Conservation (phyloP, 2,888 invertebrate genomes). For the Erebia ligea region DNA sequence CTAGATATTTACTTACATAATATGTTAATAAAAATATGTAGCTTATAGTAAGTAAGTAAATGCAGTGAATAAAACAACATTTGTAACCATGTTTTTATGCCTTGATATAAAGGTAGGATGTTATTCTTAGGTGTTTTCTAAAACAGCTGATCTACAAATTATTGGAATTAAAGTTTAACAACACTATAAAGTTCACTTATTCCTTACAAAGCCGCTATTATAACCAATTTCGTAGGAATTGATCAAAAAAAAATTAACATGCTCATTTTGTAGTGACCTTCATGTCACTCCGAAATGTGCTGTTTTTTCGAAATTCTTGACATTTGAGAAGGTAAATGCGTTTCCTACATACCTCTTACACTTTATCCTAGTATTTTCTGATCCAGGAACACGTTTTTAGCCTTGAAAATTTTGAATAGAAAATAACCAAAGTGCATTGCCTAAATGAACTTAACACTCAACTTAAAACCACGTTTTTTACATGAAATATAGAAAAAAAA, state of each 20-base stretch:
- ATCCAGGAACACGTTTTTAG: conserved; percentile 55
- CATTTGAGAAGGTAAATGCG: conserved; percentile 8
- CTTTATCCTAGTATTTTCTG: conserved; percentile 62
- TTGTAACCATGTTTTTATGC: neutral
- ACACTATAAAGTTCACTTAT: neutral
- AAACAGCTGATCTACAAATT: neutral
- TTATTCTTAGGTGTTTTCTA: neutral
- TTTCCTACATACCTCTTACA: conserved; percentile 71
- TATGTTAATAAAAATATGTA: too few species aligned
- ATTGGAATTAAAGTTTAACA: neutral
- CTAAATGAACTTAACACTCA: conserved; percentile 57
- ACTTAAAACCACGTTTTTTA: conserved; percentile 43
- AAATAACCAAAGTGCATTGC: conserved; percentile 65
- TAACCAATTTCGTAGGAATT: neutral
- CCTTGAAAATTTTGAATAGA: conserved; percentile 54
- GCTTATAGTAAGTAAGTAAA: neutral
- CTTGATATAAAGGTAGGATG: neutral
- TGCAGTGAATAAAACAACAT: neutral
- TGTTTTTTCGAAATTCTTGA: conserved; percentile 10
- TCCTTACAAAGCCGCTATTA: neutral
- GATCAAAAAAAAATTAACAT: conserved; percentile 15
- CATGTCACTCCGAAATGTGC: conserved; percentile 1
- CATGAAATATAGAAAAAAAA: conserved; percentile 35
- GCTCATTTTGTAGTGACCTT: conserved; percentile 13
- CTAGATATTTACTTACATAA: neutral